Base-by-base conservation (phyloP, 2,113 vertebrate genomes). In the Lutjanus erythropterus region DNA sequence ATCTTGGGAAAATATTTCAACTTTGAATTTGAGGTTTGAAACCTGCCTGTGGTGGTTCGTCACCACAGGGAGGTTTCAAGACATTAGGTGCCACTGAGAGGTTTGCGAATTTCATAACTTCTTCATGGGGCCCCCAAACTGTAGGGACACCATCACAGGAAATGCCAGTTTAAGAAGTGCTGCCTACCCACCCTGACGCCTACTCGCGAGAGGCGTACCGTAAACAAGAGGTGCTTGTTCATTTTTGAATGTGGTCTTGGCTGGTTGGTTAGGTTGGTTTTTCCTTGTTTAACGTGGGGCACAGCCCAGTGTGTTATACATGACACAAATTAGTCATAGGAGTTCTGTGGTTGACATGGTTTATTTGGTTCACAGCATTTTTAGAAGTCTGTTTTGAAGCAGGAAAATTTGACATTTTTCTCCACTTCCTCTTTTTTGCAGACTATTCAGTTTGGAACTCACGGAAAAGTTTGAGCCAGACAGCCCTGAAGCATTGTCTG, bases 181-280 rank as follows among this genome's bases (percentile, higher is more conserved):
- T 14, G 42, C 44, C 46, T 21, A 55, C 75, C 55, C 64, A 27
- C 50, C 44, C 4, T 41, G 6, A 61, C 29, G 66, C 66, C 60
- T 27, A 15, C 79, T 61, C 58, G 4, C 39, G 59, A 44, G 42
- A 79, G 59, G 65, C 23, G 3, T 6, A 39, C 12, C 71, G 42
- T 62, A 79, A 85, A 88, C 91, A 88, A 82, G 85, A 90, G 87
- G 61, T 9, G 21, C 69, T 83, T 47, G 82, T 56, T 4, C 66
- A 78, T 65, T 33, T 92, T 58, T 60, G 39, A 73, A 58, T 23
- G 0, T 9, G 33, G 3, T 65, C 5, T 5, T 18, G 29, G 21
- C 74, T 75, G 58, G 37, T 67, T 83, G n/a, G n/a, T 62, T 12
- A 21, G 2, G 25, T 61, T 18, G 2, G 14, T 46, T 69, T 46